phyloP scores from a whole-genome alignment of 2,888 invertebrate genomes.

The Pterostichus niger region DNA sequence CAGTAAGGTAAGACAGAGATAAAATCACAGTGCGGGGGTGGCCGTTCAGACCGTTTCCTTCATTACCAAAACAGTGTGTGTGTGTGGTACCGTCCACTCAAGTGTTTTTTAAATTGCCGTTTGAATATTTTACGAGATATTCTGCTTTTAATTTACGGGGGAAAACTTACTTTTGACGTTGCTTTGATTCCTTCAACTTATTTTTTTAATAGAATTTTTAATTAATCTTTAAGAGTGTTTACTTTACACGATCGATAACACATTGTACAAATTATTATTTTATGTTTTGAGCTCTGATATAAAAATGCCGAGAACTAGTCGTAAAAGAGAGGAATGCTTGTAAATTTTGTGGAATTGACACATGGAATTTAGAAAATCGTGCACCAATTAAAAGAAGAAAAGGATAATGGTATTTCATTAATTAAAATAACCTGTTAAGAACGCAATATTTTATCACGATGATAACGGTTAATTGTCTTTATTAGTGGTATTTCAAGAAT shows the following conservation, averaged over 20 bases:
- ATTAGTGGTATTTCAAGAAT: conserved; percentile 44
- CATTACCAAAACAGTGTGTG: conserved; percentile 63
- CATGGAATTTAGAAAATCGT: conserved; percentile 59
- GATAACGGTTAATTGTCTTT: conserved; percentile 51
- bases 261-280: conserved; percentile 15
- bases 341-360: conserved; percentile 51
- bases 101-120: conserved; percentile 64
- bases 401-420: conserved; percentile 60
- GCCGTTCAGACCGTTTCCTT: conserved; percentile 54
- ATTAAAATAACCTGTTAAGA: conserved; percentile 59
- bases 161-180: background rate
- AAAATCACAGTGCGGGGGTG: conserved; percentile 31
- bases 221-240: background rate
- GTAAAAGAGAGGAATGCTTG: conserved; percentile 36
- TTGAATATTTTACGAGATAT: conserved; percentile 61
- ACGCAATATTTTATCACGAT: conserved; percentile 47
- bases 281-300: conserved; percentile 5
- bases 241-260: conserved; percentile 2
- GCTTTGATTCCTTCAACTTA: conserved; percentile 5
- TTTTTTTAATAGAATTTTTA: conserved; percentile 24
- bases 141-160: conserved; percentile 46
- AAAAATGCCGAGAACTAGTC: conserved; percentile 40
- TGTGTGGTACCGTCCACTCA: conserved; percentile 58
- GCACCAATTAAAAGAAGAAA: conserved; percentile 46
- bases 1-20: conserved; percentile 29